Evolutionary conservation across 2,888 invertebrate species (phyloP), one percentile per base, ranked within the genome.

Genomic region (Chrysomela aeneicollis): DNA sequence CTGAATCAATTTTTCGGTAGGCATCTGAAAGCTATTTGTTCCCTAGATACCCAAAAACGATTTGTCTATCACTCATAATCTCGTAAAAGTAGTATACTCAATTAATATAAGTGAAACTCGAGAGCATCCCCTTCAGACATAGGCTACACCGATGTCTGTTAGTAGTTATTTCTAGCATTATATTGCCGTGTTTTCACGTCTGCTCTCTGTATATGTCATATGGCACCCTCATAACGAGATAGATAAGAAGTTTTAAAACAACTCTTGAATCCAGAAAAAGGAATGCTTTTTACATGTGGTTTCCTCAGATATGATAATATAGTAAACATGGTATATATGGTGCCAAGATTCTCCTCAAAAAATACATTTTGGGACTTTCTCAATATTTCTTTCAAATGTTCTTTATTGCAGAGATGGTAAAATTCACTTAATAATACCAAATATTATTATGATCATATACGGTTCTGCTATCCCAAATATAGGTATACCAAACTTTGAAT

Each of bases 141-240:
- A 26, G 26, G 4, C n/a, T 8, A 9, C 32, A 35, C 32, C 32
- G 32, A 35, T 35, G 32, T 15, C 42, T 42, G 42, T 12, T 42
- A 15, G 15, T 15, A 15, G 42, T 42, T 42, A 42, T 42, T 42
- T 42, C 42, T 15, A 15, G 42, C 15, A 35, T 42, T 15, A 42
- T 42, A 42, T 15, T 15, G 15, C 42, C 12, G 1, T 9, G 2
- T 10, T 6, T 9, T 9, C 60, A 71, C 67, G 77, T 75, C 77
- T 78, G 78, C 77, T 77, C 76, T 76, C 76, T 76, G 75, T 76
- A 76, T 74, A 75, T 76, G 73, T 77, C 78, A 78, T 71, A 71
- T 76, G 76, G 76, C 78, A 77, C 77, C 77, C 78, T 73, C 68
- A 74, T 77, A 76, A 77, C 73, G 57, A 57, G 35, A 37, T 54